Evolutionary conservation across 1,140 invertebrate species (phyloP).

Genomic region (Cryptotermes secundus): DNA sequence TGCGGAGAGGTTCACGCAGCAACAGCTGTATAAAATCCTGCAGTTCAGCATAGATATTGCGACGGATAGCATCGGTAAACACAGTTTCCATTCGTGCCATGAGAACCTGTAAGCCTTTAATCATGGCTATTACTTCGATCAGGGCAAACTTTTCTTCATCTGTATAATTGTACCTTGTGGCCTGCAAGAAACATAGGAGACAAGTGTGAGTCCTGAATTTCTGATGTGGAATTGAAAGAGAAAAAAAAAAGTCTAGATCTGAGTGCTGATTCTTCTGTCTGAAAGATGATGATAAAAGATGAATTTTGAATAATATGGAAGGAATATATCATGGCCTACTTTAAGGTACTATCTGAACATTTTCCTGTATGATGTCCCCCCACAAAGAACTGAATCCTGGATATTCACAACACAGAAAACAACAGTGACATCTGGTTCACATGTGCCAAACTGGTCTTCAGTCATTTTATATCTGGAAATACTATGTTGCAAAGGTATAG

Average conservation of each 20-base stretch:
- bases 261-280: too few species aligned
- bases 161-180: slow-evolving; percentile 97
- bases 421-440: too few species aligned
- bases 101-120: slow-evolving; percentile 96
- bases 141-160: slow-evolving; percentile 97
- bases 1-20: slow-evolving; percentile 89
- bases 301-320: background rate
- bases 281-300: background rate
- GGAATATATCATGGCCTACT: background rate
- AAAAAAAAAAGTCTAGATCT: too few species aligned
- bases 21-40: slow-evolving; percentile 96
- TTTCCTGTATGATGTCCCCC: too few species aligned
- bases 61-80: slow-evolving; percentile 92
- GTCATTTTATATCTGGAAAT: too few species aligned
- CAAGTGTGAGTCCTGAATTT: too few species aligned
- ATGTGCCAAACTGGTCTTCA: too few species aligned
- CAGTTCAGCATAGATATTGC: slow-evolving; percentile 94
- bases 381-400: too few species aligned
- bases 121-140: slow-evolving; percentile 99
- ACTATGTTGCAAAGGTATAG: too few species aligned
- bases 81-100: slow-evolving; percentile 98
- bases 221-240: too few species aligned
- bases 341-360: too few species aligned
- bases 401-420: too few species aligned
- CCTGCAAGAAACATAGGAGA: slow-evolving; percentile 51